These are phyloP conservation scores for Caiman crocodilus DNA, from an alignment of 2,797 vertebrate genomes.

Conservation along the genomic window DNA sequence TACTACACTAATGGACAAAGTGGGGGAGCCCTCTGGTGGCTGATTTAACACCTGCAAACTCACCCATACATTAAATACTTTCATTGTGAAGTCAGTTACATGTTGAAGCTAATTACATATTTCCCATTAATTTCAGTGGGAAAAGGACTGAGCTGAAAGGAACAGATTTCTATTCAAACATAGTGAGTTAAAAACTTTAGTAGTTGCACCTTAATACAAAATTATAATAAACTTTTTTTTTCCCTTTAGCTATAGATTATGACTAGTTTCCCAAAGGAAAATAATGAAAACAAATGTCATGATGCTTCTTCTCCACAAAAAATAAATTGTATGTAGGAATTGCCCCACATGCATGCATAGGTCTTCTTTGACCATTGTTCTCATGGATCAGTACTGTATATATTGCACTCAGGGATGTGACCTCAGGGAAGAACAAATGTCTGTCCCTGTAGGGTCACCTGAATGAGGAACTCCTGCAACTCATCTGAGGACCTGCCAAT, in stretches of 20 bases:
- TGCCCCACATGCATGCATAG: background rate
- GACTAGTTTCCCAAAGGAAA: background rate
- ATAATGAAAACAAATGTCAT: background rate
- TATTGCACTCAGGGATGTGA: rapidly evolving
- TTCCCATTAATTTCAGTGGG: rapidly evolving
- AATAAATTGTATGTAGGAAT: background rate
- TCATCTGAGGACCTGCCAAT: background rate
- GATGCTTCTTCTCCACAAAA: background rate
- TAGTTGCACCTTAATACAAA: background rate
- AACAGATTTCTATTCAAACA: background rate
- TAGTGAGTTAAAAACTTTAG: background rate
- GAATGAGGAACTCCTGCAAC: background rate
- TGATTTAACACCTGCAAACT: background rate
- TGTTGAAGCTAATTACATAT: background rate
- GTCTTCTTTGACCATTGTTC: rapidly evolving
- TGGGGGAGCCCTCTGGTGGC: conserved; percentile 39
- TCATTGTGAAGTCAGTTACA: background rate
- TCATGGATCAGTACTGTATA: rapidly evolving
- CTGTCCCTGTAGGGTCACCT: background rate
- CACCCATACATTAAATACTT: background rate
- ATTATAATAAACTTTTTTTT: background rate
- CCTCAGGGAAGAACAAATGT: background rate
- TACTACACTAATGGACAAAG: background rate
- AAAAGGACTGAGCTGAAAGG: rapidly evolving
- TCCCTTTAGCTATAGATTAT: background rate